phyloP scores from a whole-genome alignment of 2,888 invertebrate species.

The Halictus ligatus region DNA sequence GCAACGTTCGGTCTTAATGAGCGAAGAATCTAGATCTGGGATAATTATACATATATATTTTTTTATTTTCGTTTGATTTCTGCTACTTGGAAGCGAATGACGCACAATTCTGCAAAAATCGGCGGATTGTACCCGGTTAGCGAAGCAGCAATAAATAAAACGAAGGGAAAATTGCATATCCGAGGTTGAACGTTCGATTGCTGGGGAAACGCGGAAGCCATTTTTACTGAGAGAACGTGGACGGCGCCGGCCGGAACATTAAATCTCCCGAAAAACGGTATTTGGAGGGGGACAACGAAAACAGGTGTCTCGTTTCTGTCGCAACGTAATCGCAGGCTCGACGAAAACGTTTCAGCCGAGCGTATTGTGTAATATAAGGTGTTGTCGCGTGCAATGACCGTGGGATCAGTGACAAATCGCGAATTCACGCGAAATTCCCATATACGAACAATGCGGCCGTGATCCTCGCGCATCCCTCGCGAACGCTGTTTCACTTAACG shows the following conservation, averaged over 20 bases:
- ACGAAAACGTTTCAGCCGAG: conserved; percentile 33
- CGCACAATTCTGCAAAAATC: background rate
- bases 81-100: background rate
- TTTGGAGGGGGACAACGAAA: background rate
- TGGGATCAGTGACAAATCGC: conserved; percentile 51
- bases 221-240: background rate
- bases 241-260: background rate
- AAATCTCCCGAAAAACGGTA: background rate
- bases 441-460: conserved; percentile 5
- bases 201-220: background rate
- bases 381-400: conserved; percentile 48
- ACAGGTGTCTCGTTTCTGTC: conserved; percentile 36
- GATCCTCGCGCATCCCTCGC: conserved; percentile 10
- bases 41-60: background rate
- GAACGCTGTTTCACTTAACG: background rate
- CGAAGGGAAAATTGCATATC: background rate
- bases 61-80: background rate
- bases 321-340: conserved; percentile 5
- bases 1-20: too few relatives aligned
- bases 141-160: background rate
- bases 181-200: background rate
- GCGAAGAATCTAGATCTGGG: too few relatives aligned
- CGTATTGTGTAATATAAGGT: conserved; percentile 35
- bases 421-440: conserved; percentile 21
- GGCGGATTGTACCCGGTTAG: background rate